A percentile compares a stretch with the other conserved stretches of the same genome.
Evolutionary conservation across 2,113 vertebrate species (phyloP).

Genomic region (Ctenodactylus gundi): DNA sequence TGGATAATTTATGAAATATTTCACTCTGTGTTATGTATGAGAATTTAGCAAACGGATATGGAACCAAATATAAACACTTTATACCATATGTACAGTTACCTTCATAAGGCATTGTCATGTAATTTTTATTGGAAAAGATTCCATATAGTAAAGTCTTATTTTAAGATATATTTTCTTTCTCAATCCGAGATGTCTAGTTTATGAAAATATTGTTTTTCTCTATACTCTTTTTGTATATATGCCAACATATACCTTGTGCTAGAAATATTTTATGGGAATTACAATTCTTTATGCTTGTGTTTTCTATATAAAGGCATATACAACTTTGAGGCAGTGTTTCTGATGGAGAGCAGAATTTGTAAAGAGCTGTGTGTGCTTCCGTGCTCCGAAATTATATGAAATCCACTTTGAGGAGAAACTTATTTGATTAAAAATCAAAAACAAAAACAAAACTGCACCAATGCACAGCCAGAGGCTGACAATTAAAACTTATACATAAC

Average conservation of each 20-base stretch:
- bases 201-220: constrained; percentile 88
- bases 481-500: constrained; percentile 87
- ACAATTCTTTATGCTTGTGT: constrained; percentile 83
- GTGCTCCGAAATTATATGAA: constrained; percentile 88
- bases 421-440: constrained; percentile 84
- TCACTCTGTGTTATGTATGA: constrained; percentile 80
- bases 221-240: constrained; percentile 84
- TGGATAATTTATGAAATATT: constrained; percentile 76
- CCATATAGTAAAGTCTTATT: constrained; percentile 87
- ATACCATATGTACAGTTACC: constrained; percentile 86
- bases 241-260: constrained; percentile 85
- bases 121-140: constrained; percentile 88
- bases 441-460: constrained; percentile 85
- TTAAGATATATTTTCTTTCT: constrained; percentile 88
- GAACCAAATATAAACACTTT: constrained; percentile 86
- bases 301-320: constrained; percentile 92
- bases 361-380: constrained; percentile 91
- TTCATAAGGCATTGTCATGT: constrained; percentile 88
- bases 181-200: constrained; percentile 84
- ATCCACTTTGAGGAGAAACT: constrained; percentile 88
- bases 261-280: constrained; percentile 87
- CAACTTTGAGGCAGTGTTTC: constrained; percentile 94
- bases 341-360: constrained; percentile 89
- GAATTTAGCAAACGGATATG: constrained; percentile 81
- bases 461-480: constrained; percentile 92